phyloP scores from a whole-genome alignment of 2,888 invertebrate genomes.

The Malacosoma neustria region DNA sequence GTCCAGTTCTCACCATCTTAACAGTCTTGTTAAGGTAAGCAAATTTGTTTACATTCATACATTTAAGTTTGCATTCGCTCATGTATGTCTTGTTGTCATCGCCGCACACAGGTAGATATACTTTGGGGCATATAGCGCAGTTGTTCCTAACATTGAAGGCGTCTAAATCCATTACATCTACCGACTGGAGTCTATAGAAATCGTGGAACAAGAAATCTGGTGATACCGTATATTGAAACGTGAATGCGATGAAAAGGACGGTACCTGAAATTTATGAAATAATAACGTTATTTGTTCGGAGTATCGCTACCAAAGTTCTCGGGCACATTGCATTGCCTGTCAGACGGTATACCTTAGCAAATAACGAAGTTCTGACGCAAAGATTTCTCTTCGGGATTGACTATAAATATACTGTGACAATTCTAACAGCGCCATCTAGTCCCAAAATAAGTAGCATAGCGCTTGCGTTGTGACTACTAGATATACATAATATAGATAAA shows the following conservation, averaged over 20 bases:
- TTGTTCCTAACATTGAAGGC: constrained; percentile 4
- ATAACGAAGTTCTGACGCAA: too few species aligned
- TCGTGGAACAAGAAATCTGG: constrained; percentile 1
- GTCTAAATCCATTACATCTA: constrained; percentile 9
- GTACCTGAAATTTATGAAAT: background rate
- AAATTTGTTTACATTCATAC: constrained; percentile 16
- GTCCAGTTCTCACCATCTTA: constrained; percentile 7
- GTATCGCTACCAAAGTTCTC: too few species aligned
- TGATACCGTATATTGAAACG: background rate
- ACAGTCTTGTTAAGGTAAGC: constrained; percentile 1
- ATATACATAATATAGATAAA: too few species aligned
- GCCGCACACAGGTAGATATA: constrained; percentile 32
- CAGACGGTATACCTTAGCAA: too few species aligned
- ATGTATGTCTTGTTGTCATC: constrained; percentile 27
- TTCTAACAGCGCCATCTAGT: too few species aligned
- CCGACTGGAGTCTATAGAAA: constrained; percentile 2
- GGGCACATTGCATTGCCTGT: too few species aligned
- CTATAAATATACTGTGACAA: too few species aligned
- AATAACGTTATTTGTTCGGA: too few species aligned
- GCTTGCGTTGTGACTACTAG: too few species aligned
- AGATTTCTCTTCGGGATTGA: too few species aligned
- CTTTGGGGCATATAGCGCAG: constrained; percentile 22
- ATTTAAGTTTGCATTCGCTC: constrained; percentile 29
- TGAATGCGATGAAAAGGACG: background rate
- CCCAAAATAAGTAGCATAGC: too few species aligned